phyloP scores from a whole-genome alignment of 2,113 vertebrate genomes.

The Antechinus flavipes region DNA sequence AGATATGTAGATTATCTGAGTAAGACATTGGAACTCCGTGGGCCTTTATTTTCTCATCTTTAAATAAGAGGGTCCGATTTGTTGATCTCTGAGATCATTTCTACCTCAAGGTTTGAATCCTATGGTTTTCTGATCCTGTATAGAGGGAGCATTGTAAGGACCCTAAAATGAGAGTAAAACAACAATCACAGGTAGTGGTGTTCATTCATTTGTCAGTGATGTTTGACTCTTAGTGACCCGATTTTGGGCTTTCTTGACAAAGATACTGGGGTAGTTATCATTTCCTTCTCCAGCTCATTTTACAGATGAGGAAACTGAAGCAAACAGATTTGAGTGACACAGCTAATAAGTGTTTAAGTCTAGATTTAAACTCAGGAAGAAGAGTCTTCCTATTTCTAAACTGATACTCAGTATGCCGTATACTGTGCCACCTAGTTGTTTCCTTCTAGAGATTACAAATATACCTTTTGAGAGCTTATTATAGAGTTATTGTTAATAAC shows the following conservation, averaged over 20 bases:
- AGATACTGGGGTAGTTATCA: not conserved
- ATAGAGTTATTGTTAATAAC: not conserved
- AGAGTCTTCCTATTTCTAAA: no score
- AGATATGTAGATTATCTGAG: constrained; percentile 6
- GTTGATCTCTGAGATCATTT: not conserved
- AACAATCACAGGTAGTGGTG: not conserved
- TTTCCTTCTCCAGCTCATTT: not conserved
- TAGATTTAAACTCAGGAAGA: not conserved
- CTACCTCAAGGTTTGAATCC: not conserved
- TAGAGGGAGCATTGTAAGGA: not conserved
- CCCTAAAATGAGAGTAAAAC: not conserved
- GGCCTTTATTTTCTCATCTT: constrained; percentile 43
- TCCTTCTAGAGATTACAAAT: not conserved
- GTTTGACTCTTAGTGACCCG: not conserved
- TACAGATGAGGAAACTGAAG: not conserved
- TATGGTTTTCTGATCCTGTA: not conserved
- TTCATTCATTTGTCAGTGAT: not conserved
- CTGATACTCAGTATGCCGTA: not conserved
- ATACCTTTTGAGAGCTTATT: not conserved
- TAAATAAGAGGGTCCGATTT: not conserved
- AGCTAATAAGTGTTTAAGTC: not conserved
- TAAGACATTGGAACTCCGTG: constrained; percentile 44
- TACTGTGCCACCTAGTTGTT: not conserved
- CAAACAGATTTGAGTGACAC: not conserved
- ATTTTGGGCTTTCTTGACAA: not conserved